Base-by-base conservation (phyloP, 2,797 vertebrate species). In the Champsocephalus esox region DNA sequence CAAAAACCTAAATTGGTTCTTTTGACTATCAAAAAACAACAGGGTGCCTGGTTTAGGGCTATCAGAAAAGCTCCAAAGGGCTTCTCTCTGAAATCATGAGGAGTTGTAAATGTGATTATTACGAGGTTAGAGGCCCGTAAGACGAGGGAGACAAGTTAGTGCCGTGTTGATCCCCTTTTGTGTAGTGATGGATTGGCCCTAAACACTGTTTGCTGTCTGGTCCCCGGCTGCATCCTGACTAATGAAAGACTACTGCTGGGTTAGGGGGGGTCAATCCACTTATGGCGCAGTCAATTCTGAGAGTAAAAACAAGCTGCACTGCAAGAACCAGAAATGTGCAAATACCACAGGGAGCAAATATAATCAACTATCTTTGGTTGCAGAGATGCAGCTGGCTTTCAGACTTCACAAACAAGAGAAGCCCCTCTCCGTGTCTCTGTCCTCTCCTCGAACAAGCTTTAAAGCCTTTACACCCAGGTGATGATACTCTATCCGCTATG, bases 191-290 rank as follows among this genome's bases (percentile, higher is more conserved):
- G 87, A 87, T 80, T 62, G 84, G 80, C 70, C 73, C 85, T 84
- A 81, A 90, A 89, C 81, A 44, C 79, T 44, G 70, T 64, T 87
- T 60, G n/a, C 77, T 83, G 81, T 89, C 88, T 89, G 74, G 57
- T 86, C 84, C 75, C 79, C 4, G 75, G 75, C 84, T 84, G 81
- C 81, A 85, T 89, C 80, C 79, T 80, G 85, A 85, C 88, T 88
- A 89, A 92, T 92, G 86, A 90, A 90, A 90, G 88, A 88, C 87
- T 83, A 83, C 86, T 84, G 88, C 85, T 82, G 88, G 82, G 86
- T 87, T 88, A 85, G 73, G 75, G 85, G 88, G 89, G 89, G 28
- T 91, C 87, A 90, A 91, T 93, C 87, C 82, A 90, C 89, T 92
- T 91, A 87, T 63, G 83, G 80, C 64, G 32, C 78, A 85, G 88